Percentiles rank a stretch among this genome's conserved stretches.
Evolutionary conservation across 2,113 vertebrate species (phyloP).

Genomic region (Phoenicopterus ruber): DNA sequence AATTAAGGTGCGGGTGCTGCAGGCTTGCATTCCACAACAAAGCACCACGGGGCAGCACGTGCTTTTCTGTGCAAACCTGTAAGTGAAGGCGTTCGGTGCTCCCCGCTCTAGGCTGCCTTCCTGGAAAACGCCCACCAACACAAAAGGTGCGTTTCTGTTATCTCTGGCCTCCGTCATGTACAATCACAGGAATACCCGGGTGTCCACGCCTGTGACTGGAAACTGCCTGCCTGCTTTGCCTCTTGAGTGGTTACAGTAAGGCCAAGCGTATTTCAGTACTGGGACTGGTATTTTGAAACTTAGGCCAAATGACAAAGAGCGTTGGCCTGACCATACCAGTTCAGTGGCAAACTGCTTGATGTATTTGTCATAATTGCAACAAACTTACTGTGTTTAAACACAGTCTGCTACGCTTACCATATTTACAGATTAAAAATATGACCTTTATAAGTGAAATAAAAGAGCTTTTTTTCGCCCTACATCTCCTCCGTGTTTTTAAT

Average conservation of each 20-base stretch:
- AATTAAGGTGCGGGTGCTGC: neutral
- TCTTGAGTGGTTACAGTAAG: neutral
- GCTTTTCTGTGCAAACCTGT: neutral
- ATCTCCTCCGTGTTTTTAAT: neutral
- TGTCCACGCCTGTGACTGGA: neutral
- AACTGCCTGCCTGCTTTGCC: neutral
- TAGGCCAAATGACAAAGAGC: neutral
- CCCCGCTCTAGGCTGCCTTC: neutral
- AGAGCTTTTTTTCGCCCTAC: neutral
- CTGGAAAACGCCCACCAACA: neutral
- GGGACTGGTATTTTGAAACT: neutral
- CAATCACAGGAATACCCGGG: neutral
- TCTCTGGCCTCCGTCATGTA: neutral
- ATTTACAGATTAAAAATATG: slow-evolving; percentile 6
- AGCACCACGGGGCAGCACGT: neutral
- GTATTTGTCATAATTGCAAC: neutral
- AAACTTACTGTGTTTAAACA: neutral
- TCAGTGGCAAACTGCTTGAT: neutral
- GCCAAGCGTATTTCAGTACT: neutral
- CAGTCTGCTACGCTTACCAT: neutral
- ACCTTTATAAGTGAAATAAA: neutral
- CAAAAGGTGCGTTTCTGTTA: neutral
- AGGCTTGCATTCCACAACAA: neutral
- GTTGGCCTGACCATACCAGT: neutral
- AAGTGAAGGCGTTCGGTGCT: neutral